A percentile compares a stretch with the other conserved stretches of the same genome.
These are phyloP conservation scores for Oscarella lobularis DNA, from an alignment of 37 sponge, comb jelly and placozoan species.

Conservation along the genomic window DNA sequence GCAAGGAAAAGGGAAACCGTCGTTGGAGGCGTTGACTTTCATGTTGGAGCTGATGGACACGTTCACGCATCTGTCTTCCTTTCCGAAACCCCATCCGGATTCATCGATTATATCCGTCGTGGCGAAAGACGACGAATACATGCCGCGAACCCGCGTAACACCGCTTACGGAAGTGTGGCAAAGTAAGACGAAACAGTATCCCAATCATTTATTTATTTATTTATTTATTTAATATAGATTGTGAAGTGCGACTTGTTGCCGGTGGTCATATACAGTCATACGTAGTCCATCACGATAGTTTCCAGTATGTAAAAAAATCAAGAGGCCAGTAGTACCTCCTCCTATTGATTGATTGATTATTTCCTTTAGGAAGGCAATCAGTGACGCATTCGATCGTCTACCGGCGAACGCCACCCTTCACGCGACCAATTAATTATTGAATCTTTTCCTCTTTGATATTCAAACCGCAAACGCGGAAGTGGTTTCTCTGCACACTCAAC, in stretches of 20 bases:
- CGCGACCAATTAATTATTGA: not conserved
- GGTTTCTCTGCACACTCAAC: too few relatives aligned
- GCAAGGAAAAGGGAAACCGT: too few relatives aligned
- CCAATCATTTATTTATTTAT: not conserved
- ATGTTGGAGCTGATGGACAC: slow-evolving; percentile 37
- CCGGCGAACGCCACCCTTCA: not conserved
- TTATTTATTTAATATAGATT: not conserved
- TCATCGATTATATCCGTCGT: slow-evolving; percentile 22
- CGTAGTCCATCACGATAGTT: not conserved
- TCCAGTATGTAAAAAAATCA: not conserved
- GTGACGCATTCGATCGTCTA: not conserved
- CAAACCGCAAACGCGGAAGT: not conserved
- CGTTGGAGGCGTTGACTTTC: not conserved
- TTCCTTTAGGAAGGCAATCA: not conserved
- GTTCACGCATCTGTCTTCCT: slow-evolving; percentile 40
- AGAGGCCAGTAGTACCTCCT: too few relatives aligned
- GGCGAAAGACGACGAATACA: slow-evolving; percentile 53
- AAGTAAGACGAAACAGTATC: slow-evolving; percentile 22
- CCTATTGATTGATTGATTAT: not conserved
- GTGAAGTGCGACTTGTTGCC: not conserved
- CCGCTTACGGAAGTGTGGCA: slow-evolving; percentile 46
- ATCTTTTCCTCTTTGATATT: too few relatives aligned
- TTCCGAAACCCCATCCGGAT: slow-evolving; percentile 26
- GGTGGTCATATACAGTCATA: not conserved
- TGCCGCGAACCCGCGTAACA: slow-evolving; percentile 34